Evolutionary conservation across 1,140 invertebrate genomes (phyloP).

Genomic region (Tenebrio molitor): DNA sequence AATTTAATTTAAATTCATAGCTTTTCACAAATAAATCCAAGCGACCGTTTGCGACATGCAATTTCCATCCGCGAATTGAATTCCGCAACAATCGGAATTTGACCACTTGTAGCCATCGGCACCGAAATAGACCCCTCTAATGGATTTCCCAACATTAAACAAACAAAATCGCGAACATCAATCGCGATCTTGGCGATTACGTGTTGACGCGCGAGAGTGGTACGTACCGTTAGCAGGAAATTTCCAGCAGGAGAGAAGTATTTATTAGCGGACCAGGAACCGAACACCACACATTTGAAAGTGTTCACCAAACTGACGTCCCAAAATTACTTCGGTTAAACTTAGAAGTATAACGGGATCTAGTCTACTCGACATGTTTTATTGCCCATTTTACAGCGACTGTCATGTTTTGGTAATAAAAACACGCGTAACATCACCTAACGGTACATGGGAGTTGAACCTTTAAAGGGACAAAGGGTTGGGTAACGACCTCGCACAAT

Average conservation of each 20-base stretch:
- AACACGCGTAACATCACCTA: constrained; percentile 60
- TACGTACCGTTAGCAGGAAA: background rate
- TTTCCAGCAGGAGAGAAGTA: background rate
- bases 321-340: constrained; percentile 52
- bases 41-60: background rate
- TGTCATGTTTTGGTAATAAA: constrained; percentile 62
- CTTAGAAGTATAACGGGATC: constrained; percentile 58
- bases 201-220: too few relatives aligned
- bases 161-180: too few relatives aligned
- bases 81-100: background rate
- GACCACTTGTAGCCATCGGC: background rate
- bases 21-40: background rate
- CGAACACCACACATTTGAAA: constrained; percentile 52
- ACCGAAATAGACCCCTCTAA: background rate
- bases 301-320: constrained; percentile 56
- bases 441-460: constrained; percentile 52
- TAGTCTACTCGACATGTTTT: constrained; percentile 60
- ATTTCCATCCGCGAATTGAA: background rate
- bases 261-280: background rate
- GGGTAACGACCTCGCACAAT: constrained; percentile 60
- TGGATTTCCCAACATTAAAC: background rate
- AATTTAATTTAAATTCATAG: background rate
- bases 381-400: constrained; percentile 57
- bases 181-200: too few relatives aligned
- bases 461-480: constrained; percentile 48